Evolutionary conservation across 2,797 vertebrate species (phyloP).

Genomic region (Sciaenops ocellatus): DNA sequence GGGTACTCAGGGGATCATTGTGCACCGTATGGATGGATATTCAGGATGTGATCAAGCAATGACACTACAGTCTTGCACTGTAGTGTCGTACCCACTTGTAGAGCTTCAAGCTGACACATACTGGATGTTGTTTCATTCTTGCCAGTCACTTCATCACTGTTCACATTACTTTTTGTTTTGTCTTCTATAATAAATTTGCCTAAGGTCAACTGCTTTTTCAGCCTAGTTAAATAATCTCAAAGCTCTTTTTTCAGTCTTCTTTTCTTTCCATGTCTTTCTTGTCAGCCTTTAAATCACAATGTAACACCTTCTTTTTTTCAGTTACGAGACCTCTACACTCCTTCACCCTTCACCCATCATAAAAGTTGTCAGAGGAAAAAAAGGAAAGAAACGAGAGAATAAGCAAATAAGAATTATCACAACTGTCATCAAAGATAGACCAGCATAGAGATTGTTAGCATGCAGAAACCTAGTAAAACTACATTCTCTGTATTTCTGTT

Average conservation of each 20-base stretch:
- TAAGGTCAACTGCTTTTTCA: not conserved
- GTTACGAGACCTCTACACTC: not conserved
- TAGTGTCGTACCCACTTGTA: not conserved
- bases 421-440: conserved; percentile 17
- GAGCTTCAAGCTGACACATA: conserved; percentile 13
- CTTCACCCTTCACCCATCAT: not conserved
- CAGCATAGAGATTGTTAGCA: conserved; percentile 1
- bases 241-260: not conserved
- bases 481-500: not conserved
- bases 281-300: not conserved
- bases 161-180: not conserved
- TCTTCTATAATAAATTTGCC: conserved; percentile 2
- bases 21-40: not conserved
- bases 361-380: not conserved
- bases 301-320: not conserved
- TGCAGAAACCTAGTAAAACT: not conserved
- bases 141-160: not conserved
- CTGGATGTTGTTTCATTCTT: not conserved
- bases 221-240: not conserved
- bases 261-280: not conserved
- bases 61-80: not conserved
- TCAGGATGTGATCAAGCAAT: conserved; percentile 30
- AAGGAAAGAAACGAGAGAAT: not conserved
- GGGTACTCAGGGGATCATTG: conserved; percentile 11
- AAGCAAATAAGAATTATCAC: not conserved